Percentiles rank a stretch among this genome's conserved stretches.
Conservation (phyloP, 2,888 invertebrate species). For the Ecliptopera silaceata region DNA sequence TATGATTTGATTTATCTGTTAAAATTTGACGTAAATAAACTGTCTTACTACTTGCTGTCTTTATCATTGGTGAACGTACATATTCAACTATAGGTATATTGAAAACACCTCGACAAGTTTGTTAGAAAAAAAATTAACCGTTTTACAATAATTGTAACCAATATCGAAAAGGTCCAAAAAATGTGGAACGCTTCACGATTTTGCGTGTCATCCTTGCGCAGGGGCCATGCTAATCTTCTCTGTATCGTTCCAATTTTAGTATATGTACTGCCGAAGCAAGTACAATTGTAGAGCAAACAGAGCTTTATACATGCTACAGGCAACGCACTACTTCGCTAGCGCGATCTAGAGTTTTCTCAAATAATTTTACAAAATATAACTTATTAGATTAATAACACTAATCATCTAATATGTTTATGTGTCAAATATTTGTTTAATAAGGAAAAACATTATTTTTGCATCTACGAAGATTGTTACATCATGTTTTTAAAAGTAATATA, state of each 20-base stretch:
- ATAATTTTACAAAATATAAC: background rate
- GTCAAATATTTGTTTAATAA: background rate
- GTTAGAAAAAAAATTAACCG: background rate
- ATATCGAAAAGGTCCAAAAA: slow-evolving; percentile 42
- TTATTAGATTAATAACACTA: background rate
- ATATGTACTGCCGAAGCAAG: slow-evolving; percentile 66
- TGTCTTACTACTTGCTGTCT: too few species aligned
- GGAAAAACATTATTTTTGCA: slow-evolving; percentile 10
- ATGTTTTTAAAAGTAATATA: background rate
- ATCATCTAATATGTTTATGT: background rate
- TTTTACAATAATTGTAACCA: background rate
- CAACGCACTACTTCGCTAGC: slow-evolving; percentile 25
- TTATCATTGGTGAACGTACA: too few species aligned
- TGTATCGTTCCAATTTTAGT: slow-evolving; percentile 66
- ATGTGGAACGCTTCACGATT: slow-evolving; percentile 40
- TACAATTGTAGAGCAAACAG: slow-evolving; percentile 7
- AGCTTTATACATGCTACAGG: slow-evolving; percentile 16
- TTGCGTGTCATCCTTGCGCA: slow-evolving; percentile 67
- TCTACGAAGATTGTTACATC: background rate
- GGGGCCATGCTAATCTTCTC: slow-evolving; percentile 50
- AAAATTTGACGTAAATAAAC: too few species aligned
- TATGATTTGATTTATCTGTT: too few species aligned
- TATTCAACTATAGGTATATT: too few species aligned
- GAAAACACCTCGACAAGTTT: too few species aligned
- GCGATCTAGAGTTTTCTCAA: slow-evolving; percentile 32